phyloP scores from a whole-genome alignment of 2,888 invertebrate species.

The Sepiola atlantica region DNA sequence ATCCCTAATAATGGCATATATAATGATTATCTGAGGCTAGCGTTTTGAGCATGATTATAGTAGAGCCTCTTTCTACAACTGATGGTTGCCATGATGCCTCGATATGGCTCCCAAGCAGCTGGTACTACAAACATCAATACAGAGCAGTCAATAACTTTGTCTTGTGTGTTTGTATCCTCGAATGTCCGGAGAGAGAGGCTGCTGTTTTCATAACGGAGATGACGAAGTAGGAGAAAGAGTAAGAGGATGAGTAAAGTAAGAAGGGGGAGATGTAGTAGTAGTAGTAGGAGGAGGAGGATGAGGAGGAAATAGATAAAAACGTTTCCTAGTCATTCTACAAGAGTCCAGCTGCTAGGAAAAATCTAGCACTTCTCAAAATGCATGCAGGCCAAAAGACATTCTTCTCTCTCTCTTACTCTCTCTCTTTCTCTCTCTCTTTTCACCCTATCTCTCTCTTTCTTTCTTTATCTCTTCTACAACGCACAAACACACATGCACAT shows the following conservation, averaged over 20 bases:
- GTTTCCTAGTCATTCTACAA: not conserved
- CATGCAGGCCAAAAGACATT: slow-evolving; percentile 32
- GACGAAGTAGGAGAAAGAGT: not conserved
- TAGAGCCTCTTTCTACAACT: not conserved
- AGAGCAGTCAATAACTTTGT: not conserved
- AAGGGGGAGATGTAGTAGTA: not conserved
- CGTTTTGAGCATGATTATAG: not conserved
- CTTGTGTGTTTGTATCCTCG: not conserved
- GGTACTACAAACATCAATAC: slow-evolving; percentile 8
- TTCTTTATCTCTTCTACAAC: not conserved
- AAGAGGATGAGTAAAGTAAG: not conserved
- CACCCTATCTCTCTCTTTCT: not conserved
- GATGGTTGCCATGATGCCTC: slow-evolving; percentile 1
- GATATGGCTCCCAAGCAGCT: not conserved
- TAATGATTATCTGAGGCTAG: not conserved
- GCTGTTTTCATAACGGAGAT: not conserved
- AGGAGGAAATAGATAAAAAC: not conserved
- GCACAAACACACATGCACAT: not conserved
- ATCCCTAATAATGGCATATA: not conserved
- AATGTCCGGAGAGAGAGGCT: slow-evolving; percentile 22
- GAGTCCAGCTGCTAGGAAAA: slow-evolving; percentile 32
- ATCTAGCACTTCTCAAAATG: not conserved
- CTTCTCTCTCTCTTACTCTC: not conserved
- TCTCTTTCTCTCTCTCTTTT: not conserved
- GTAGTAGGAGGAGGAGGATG: not conserved